These are phyloP conservation scores for Danaus melanippus DNA, from an alignment of 1,140 invertebrate species.

Conservation along the genomic window DNA sequence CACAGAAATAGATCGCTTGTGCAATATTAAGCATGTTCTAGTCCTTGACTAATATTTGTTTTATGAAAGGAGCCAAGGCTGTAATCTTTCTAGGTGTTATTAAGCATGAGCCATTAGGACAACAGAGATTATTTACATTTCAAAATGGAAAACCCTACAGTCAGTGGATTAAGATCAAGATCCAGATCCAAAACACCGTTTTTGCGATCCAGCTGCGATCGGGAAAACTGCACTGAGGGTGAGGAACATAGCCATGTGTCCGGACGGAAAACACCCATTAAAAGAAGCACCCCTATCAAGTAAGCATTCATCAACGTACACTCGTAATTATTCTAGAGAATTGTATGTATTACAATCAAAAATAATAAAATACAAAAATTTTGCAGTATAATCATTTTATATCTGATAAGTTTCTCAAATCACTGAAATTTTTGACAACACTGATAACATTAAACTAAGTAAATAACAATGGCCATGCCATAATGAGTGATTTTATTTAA, in stretches of 20 bases:
- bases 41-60: slow-evolving; percentile 34
- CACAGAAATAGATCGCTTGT: slow-evolving; percentile 71
- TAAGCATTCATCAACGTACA: slow-evolving; percentile 40
- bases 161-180: slow-evolving; percentile 68
- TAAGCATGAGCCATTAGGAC: no score
- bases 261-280: slow-evolving; percentile 63
- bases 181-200: slow-evolving; percentile 77
- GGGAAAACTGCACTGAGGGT: slow-evolving; percentile 65
- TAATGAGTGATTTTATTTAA: no score
- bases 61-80: no score
- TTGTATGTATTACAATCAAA: no score
- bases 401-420: neutral
- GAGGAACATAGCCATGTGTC: slow-evolving; percentile 69
- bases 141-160: slow-evolving; percentile 58
- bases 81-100: no score
- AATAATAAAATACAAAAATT: slow-evolving; percentile 2
- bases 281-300: slow-evolving; percentile 70
- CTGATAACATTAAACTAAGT: slow-evolving; percentile 10
- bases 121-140: slow-evolving; percentile 5
- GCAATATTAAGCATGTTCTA: slow-evolving; percentile 51
- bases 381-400: slow-evolving; percentile 1
- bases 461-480: no score
- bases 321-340: no score
- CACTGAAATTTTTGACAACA: slow-evolving; percentile 1
- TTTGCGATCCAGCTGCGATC: slow-evolving; percentile 70